These are phyloP conservation scores for Macropis europaea DNA, from an alignment of 2,888 invertebrate species.

Conservation along the genomic window DNA sequence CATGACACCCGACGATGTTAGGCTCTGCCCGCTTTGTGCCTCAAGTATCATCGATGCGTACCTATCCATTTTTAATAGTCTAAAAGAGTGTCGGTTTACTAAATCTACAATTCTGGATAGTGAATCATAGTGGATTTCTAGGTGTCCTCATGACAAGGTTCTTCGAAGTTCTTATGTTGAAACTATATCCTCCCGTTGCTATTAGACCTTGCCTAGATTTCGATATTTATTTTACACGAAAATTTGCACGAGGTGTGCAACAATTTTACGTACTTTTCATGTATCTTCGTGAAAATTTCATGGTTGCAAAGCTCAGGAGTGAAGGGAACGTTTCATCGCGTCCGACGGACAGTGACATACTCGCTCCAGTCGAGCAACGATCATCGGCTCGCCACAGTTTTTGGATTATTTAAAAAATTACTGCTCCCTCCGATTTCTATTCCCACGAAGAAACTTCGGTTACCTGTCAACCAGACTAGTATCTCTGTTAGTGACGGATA, in stretches of 20 bases:
- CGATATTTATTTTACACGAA: background rate
- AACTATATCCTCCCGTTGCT: background rate
- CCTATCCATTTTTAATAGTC: no score
- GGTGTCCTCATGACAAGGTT: background rate
- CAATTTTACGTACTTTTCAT: background rate
- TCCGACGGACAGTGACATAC: slow-evolving; percentile 26
- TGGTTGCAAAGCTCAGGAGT: background rate
- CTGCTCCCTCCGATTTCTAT: background rate
- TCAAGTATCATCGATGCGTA: background rate
- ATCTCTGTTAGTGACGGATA: slow-evolving; percentile 13
- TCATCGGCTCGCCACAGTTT: no score
- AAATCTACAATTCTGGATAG: background rate
- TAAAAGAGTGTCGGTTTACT: no score
- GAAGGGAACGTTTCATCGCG: background rate
- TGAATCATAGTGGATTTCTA: background rate
- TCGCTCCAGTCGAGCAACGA: no score
- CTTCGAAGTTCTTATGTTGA: background rate
- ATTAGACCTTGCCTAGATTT: background rate
- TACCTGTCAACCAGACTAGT: background rate
- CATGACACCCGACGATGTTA: slow-evolving; percentile 6
- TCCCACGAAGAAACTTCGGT: background rate
- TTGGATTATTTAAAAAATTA: background rate
- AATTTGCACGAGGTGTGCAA: background rate
- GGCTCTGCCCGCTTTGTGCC: background rate
- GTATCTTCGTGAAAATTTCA: background rate